Conservation (phyloP, 1,140 invertebrate genomes). For the Bombus ignitus region DNA sequence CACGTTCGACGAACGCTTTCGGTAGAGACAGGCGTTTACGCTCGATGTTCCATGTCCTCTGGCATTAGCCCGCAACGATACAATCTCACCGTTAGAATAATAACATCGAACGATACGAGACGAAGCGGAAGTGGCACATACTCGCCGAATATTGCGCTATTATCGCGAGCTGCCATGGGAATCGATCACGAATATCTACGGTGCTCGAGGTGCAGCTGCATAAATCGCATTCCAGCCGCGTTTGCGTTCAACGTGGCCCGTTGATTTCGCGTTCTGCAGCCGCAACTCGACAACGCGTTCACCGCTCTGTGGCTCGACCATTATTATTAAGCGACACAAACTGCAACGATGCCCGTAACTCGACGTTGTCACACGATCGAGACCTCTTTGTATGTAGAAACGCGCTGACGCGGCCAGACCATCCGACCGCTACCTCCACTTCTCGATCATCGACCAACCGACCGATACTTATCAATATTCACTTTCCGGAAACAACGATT, state of each 20-base stretch:
- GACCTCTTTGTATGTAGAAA: not conserved
- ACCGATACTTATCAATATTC: not conserved
- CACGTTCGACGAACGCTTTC: too few relatives aligned
- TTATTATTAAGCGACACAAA: constrained; percentile 58
- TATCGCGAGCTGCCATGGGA: constrained; percentile 14
- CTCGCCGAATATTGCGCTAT: constrained; percentile 34
- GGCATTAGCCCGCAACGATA: constrained; percentile 32
- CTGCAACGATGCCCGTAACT: not conserved
- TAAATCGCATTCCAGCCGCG: constrained; percentile 63
- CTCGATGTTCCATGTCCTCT: too few relatives aligned
- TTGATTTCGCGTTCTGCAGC: constrained; percentile 57
- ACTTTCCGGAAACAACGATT: not conserved
- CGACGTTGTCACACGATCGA: not conserved
- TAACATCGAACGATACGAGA: constrained; percentile 35
- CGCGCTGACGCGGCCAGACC: not conserved
- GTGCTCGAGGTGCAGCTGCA: constrained; percentile 37
- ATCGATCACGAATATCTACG: constrained; percentile 58
- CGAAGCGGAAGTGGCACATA: constrained; percentile 5
- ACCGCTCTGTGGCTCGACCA: constrained; percentile 38
- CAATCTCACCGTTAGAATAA: constrained; percentile 45
- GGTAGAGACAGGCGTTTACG: too few relatives aligned
- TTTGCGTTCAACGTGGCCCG: constrained; percentile 54
- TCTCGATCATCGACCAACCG: not conserved
- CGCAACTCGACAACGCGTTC: constrained; percentile 37
- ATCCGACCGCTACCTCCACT: not conserved